Evolutionary conservation across 2,888 invertebrate genomes (phyloP).

Genomic region (Cerastoderma edule): DNA sequence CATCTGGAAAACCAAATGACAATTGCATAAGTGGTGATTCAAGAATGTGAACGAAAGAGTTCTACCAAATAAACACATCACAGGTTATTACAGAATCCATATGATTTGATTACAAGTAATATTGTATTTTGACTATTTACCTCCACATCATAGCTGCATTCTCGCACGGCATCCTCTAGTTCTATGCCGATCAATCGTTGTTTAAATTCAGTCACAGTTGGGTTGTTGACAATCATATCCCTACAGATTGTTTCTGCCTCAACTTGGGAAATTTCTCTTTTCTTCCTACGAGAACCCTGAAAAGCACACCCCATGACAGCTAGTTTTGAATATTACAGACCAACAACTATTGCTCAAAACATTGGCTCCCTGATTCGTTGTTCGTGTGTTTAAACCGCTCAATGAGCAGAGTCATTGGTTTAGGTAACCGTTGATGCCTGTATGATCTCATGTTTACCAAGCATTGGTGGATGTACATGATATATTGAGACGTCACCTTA

Average conservation of each 20-base stretch:
- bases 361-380: background rate
- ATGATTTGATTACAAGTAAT: no score
- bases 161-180: background rate
- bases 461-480: background rate
- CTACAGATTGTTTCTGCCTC: slow-evolving; percentile 7
- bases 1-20: background rate
- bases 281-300: no score
- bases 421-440: background rate
- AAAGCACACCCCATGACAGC: no score
- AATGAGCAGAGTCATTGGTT: background rate
- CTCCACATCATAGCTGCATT: slow-evolving; percentile 1
- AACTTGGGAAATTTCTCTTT: background rate
- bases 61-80: no score
- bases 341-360: no score
- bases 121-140: background rate
- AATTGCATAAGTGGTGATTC: background rate
- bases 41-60: background rate
- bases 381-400: background rate
- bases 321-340: no score
- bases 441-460: background rate
- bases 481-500: no score
- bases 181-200: background rate
- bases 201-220: slow-evolving; percentile 2
- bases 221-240: background rate
- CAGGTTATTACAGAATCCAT: no score